Conservation (phyloP, 92 coral and sea anemone genomes). For the Paramuricea clavata region DNA sequence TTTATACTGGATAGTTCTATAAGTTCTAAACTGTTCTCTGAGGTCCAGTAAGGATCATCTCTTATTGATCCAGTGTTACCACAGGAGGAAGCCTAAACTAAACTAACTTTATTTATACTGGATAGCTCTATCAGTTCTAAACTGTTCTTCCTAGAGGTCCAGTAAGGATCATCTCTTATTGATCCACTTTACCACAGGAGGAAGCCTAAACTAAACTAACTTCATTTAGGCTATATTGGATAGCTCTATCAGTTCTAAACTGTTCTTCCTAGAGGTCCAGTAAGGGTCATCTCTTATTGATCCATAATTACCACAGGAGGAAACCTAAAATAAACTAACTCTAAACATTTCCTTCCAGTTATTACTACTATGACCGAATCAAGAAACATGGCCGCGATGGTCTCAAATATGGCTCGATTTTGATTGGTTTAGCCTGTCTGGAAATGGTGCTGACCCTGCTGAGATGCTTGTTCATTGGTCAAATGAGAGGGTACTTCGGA, state of each 20-base stretch:
- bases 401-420: constrained; percentile 36
- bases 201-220: not conserved
- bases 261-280: not conserved
- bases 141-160: not conserved
- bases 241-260: constrained; percentile 12
- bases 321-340: too few species aligned
- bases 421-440: constrained; percentile 18
- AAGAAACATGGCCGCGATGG: constrained; percentile 43
- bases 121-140: not conserved
- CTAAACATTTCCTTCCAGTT: not conserved
- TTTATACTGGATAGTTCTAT: too few species aligned
- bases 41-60: not conserved
- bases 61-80: not conserved
- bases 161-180: not conserved
- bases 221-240: not conserved
- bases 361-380: constrained; percentile 40
- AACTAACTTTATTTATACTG: not conserved
- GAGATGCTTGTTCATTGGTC: constrained; percentile 28
- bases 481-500: constrained; percentile 29
- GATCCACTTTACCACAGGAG: not conserved
- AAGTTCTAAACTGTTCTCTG: too few species aligned
- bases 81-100: not conserved
- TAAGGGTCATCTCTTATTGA: too few species aligned
- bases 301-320: too few species aligned
- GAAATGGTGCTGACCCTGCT: constrained; percentile 32